Base-by-base conservation (phyloP, 2,888 invertebrate genomes). In the Notocelia uddmanniana region DNA sequence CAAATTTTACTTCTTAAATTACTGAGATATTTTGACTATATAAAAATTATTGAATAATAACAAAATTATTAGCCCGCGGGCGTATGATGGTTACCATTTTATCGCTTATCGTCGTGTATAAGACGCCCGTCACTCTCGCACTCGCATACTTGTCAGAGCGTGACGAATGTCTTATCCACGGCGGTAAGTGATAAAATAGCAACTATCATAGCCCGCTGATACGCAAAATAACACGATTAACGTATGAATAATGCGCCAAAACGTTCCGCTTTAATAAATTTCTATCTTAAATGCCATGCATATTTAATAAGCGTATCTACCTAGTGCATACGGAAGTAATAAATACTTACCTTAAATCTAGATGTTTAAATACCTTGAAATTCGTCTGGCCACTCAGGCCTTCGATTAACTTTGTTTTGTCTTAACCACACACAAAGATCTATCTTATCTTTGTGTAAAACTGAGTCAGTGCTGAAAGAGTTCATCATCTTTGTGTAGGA, bases 371-470 rank as follows among this genome's bases (percentile, higher is more conserved):
- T 8, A 21, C 59, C 52, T 52, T 60, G 59, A 23, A 15, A 63
- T 60, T 45, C 26, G n/a, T n/a, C n/a, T n/a, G n/a, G n/a, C 8
- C 9, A 11, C 21, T 34, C 23, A 59, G 52, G 26, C 60, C 60
- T 68, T 68, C 54, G 68, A 54, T 68, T 54, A 41, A 41, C 41
- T 54, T 50, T 34, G 58, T 23, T 23, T 37, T 6, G 3, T 31
- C n/a, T n/a, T n/a, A n/a, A n/a, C n/a, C n/a, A n/a, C n/a, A n/a
- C n/a, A n/a, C n/a, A n/a, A n/a, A n/a, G n/a, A n/a, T 48, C 21
- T 15, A 31, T 31, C 2, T 15, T 10, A 31, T 31, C 31, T 50
- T 48, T 62, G 18, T 55, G 15, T 26, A 15, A 2, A 9, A 15
- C n/a, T 31, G 31, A 26, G 21, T 54, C 52, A 54, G 52, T 54